A percentile compares a stretch with the other conserved stretches of the same genome.
Evolutionary conservation across 1,140 invertebrate genomes (phyloP).

Genomic region (Leguminivora glycinivorella): DNA sequence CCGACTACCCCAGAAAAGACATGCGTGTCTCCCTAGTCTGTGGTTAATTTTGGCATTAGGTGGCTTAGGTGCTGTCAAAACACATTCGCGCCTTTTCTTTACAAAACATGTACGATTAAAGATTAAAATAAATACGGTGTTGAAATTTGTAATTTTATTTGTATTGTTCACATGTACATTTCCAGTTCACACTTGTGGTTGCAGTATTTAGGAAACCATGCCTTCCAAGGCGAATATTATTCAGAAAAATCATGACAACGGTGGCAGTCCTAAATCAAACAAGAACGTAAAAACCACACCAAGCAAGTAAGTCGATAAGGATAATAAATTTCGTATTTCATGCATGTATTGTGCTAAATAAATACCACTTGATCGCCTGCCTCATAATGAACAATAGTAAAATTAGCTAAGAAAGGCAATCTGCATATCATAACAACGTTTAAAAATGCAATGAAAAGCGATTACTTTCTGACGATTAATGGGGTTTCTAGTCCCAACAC

Average conservation of each 20-base stretch:
- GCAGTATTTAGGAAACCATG: not conserved
- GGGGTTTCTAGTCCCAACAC: too few species aligned
- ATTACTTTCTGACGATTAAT: too few species aligned
- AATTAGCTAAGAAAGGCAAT: too few species aligned
- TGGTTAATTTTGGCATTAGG: not conserved
- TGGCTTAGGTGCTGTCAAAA: not conserved
- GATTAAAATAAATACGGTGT: not conserved
- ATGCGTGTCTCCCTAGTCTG: not conserved
- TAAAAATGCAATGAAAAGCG: too few species aligned
- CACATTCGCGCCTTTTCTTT: conserved; percentile 4
- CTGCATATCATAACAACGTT: too few species aligned
- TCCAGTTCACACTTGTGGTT: not conserved
- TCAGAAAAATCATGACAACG: not conserved
- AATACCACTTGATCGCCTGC: too few species aligned
- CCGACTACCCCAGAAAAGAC: too few species aligned
- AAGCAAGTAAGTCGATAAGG: not conserved
- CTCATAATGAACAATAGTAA: too few species aligned
- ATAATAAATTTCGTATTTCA: not conserved
- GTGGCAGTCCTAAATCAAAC: conserved; percentile 6
- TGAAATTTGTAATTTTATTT: not conserved
- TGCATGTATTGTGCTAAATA: too few species aligned
- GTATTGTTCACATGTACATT: not conserved
- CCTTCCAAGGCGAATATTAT: conserved; percentile 3
- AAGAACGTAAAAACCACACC: conserved; percentile 9
- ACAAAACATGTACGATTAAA: too few species aligned